A percentile compares a stretch with the other conserved stretches of the same genome.
Conservation (phyloP, 2,113 vertebrate genomes). For the Hoplias malabaricus region DNA sequence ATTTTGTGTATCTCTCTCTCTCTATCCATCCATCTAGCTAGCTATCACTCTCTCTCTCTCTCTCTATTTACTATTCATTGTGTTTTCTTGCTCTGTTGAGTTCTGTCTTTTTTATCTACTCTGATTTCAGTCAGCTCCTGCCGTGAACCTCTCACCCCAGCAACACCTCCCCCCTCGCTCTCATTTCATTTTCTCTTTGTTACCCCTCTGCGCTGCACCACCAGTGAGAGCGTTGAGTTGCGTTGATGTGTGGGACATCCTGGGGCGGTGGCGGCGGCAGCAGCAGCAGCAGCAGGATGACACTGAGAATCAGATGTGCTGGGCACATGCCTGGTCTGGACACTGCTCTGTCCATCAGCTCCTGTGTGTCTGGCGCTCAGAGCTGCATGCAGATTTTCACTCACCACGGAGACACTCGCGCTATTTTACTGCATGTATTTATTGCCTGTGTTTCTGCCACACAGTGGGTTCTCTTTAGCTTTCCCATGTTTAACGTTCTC, state of each 20-base stretch:
- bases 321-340: constrained; percentile 2
- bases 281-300: neutral
- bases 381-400: neutral
- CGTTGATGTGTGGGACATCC: constrained; percentile 21
- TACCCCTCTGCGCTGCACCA: neutral
- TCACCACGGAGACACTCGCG: neutral
- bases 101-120: neutral
- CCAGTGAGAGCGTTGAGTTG: constrained; percentile 17
- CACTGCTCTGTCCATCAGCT: constrained; percentile 7
- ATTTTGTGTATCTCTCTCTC: neutral
- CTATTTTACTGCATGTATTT: neutral
- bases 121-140: neutral
- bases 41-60: neutral
- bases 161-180: neutral
- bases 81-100: neutral
- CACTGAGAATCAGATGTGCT: constrained; percentile 4
- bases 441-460: neutral
- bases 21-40: neutral
- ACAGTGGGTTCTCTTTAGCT: neutral
- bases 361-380: constrained; percentile 1
- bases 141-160: neutral
- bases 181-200: neutral
- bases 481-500: neutral
- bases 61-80: neutral
- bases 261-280: neutral